Conservation (phyloP, 2,113 vertebrate species). For the Oncorhynchus mykiss region DNA sequence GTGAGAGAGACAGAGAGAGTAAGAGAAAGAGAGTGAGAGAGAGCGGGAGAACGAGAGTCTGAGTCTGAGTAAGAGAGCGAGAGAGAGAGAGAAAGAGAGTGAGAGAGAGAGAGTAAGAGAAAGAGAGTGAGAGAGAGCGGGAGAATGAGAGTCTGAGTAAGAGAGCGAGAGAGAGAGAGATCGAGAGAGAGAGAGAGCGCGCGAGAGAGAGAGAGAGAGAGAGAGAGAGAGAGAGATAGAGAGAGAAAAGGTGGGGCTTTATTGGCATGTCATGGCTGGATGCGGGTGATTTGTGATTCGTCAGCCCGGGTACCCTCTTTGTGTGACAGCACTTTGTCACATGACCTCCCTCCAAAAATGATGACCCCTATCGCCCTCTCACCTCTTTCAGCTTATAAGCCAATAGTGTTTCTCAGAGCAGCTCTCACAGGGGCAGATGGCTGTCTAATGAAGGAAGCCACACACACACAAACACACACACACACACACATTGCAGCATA, state of each 20-base stretch:
- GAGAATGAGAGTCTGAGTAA: too few relatives aligned
- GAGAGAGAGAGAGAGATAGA: not conserved
- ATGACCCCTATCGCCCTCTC: conserved; percentile 54
- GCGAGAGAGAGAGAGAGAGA: too few relatives aligned
- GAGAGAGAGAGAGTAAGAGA: too few relatives aligned
- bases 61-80: too few relatives aligned
- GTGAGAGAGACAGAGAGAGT: too few relatives aligned
- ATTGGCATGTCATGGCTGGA: not conserved
- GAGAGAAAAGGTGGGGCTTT: not conserved
- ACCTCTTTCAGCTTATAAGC: conserved; percentile 59
- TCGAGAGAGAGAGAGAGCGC: too few relatives aligned
- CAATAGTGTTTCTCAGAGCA: conserved; percentile 66
- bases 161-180: not conserved
- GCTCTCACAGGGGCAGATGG: conserved; percentile 65
- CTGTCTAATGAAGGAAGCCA: conserved; percentile 50
- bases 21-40: too few relatives aligned
- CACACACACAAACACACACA: conserved; percentile 33
- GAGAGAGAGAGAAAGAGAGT: not conserved
- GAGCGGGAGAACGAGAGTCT: too few relatives aligned
- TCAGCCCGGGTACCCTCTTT: conserved; percentile 66
- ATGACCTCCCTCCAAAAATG: conserved; percentile 72
- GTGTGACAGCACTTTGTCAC: conserved; percentile 71
- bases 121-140: not conserved
- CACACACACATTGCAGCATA: not conserved
- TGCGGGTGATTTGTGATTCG: conserved; percentile 59